Conservation (phyloP, 2,797 vertebrate genomes). For the Catharus ustulatus region DNA sequence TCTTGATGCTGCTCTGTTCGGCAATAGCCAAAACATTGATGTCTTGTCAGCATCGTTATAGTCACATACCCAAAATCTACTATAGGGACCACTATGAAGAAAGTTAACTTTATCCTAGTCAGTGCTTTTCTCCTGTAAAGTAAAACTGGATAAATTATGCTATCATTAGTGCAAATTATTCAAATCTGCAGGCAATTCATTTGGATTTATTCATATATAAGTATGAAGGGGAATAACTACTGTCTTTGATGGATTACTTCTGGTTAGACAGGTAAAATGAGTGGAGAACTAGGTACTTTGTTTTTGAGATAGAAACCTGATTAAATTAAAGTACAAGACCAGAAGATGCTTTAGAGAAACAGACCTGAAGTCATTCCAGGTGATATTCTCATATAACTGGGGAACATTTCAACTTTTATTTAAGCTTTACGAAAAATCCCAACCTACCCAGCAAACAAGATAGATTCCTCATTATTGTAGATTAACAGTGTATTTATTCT, state of each 20-base stretch:
- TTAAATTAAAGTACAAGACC: not conserved
- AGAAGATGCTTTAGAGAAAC: not conserved
- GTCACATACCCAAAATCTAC: not conserved
- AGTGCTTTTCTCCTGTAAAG: not conserved
- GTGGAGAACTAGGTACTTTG: not conserved
- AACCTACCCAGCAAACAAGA: not conserved
- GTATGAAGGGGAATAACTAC: not conserved
- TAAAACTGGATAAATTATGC: not conserved
- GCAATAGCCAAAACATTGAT: not conserved
- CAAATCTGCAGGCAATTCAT: not conserved
- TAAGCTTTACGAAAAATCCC: not conserved
- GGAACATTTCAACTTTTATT: not conserved
- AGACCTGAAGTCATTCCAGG: not conserved
- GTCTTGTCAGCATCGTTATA: not conserved
- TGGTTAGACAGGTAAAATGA: not conserved
- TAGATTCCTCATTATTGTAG: not conserved
- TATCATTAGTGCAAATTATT: not conserved
- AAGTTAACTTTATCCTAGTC: not conserved
- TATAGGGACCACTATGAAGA: not conserved
- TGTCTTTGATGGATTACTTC: not conserved
- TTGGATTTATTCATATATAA: not conserved
- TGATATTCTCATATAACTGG: not conserved
- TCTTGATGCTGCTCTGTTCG: not conserved
- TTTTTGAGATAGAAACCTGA: not conserved
- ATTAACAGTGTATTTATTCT: not conserved